Evolutionary conservation across 2,888 invertebrate genomes (phyloP).

Genomic region (Hirtodrosophila confusa): DNA sequence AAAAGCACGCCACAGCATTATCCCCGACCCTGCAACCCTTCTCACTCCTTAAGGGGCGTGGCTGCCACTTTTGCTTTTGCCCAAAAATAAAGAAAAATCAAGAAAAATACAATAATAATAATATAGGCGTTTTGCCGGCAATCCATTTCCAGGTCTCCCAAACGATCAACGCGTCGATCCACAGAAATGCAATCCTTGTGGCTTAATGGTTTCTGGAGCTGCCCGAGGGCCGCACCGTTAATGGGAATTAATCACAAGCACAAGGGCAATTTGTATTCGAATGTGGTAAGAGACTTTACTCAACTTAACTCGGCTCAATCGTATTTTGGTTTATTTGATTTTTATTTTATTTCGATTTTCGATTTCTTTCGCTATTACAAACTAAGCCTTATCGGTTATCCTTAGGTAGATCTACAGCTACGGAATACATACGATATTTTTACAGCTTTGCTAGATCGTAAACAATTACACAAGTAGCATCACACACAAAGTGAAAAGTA

Average conservation of each 20-base stretch:
- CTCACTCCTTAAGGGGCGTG: constrained; percentile 42
- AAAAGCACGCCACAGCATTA: constrained; percentile 8
- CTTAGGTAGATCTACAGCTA: constrained; percentile 4
- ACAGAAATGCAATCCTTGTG: constrained; percentile 38
- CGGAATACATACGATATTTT: constrained; percentile 35
- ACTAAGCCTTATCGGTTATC: constrained; percentile 49
- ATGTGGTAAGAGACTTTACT: constrained; percentile 16
- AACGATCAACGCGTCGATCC: constrained; percentile 20
- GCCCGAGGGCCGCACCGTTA: constrained; percentile 40
- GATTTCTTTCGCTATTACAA: constrained; percentile 78
- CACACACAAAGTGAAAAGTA: constrained; percentile 63
- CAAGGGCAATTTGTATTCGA: constrained; percentile 55
- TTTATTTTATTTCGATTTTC: constrained; percentile 40
- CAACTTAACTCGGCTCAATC: constrained; percentile 8
- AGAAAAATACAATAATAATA: constrained; percentile 65
- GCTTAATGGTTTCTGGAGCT: neutral
- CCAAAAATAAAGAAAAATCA: constrained; percentile 10
- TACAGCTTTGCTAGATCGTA: constrained; percentile 71
- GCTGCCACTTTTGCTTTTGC: constrained; percentile 37
- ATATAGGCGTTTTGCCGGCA: constrained; percentile 81
- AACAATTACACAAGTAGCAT: constrained; percentile 65
- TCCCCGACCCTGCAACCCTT: constrained; percentile 15
- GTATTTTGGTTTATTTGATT: constrained; percentile 42
- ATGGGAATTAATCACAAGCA: constrained; percentile 69
- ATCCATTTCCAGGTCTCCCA: constrained; percentile 72